These are phyloP conservation scores for Solenodon paradoxus DNA, from an alignment of 2,113 vertebrate species.

Conservation along the genomic window DNA sequence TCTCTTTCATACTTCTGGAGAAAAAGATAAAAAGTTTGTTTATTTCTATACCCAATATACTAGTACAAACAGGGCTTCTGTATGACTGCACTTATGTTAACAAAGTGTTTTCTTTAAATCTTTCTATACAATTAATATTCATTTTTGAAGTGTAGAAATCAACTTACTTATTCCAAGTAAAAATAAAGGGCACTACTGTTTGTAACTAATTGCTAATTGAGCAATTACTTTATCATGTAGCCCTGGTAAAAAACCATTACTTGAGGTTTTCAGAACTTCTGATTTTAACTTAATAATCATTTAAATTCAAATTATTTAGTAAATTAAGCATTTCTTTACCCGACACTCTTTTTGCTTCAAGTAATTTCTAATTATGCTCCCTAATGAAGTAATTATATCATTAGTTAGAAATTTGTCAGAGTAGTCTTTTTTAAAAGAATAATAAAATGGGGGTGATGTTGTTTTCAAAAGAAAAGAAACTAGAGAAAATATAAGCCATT, in stretches of 20 bases:
- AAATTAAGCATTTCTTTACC: conserved; percentile 75
- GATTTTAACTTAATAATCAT: conserved; percentile 75
- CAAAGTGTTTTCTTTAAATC: background rate
- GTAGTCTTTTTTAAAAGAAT: conserved; percentile 52
- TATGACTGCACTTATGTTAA: background rate
- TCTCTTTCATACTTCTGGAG: background rate
- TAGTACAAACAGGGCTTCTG: background rate
- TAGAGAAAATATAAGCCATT: background rate
- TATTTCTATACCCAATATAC: background rate
- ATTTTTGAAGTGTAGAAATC: conserved; percentile 56
- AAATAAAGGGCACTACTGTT: conserved; percentile 70
- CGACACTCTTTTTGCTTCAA: conserved; percentile 67
- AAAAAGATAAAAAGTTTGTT: background rate
- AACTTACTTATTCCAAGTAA: conserved; percentile 70
- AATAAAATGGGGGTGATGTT: conserved; percentile 9
- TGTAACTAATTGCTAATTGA: conserved; percentile 74
- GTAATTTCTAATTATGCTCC: conserved; percentile 73
- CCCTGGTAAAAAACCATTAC: conserved; percentile 60
- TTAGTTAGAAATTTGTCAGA: conserved; percentile 62
- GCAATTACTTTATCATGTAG: conserved; percentile 67
- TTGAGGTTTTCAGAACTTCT: conserved; percentile 69
- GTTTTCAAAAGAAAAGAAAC: conserved; percentile 27
- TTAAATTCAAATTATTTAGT: conserved; percentile 69
- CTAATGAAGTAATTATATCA: conserved; percentile 75
- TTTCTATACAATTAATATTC: conserved; percentile 61